Evolutionary conservation across 1,140 invertebrate species (phyloP).

Genomic region (Eciton burchellii): DNA sequence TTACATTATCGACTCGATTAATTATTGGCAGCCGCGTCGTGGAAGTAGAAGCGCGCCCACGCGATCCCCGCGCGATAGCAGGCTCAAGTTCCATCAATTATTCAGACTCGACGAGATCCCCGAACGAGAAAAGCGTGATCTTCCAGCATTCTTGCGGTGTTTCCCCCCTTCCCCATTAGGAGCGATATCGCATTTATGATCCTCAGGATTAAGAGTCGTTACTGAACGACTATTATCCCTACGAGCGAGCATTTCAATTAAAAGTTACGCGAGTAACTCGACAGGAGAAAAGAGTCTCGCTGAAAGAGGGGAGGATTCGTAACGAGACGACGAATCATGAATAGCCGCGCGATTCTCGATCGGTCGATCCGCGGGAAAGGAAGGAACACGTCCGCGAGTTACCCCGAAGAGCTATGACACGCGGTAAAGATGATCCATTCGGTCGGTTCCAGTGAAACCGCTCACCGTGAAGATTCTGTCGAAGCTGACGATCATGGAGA

Average conservation of each 20-base stretch:
- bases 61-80: not conserved
- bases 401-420: not conserved
- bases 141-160: no score
- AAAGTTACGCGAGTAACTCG: not conserved
- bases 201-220: no score
- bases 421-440: not conserved
- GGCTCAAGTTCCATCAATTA: constrained; percentile 34
- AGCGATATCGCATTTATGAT: no score
- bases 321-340: not conserved
- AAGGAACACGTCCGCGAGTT: not conserved
- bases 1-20: constrained; percentile 44
- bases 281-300: not conserved
- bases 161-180: no score
- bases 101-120: not conserved
- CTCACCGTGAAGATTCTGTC: constrained; percentile 90
- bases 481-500: constrained; percentile 90
- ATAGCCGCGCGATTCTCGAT: not conserved
- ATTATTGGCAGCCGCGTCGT: constrained; percentile 42
- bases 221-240: not conserved
- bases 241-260: not conserved
- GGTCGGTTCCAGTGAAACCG: constrained; percentile 89
- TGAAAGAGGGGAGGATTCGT: no score
- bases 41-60: not conserved
- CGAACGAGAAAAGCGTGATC: no score
- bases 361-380: not conserved